Conservation (phyloP, 2,888 invertebrate genomes). For the Tinea trinotella region DNA sequence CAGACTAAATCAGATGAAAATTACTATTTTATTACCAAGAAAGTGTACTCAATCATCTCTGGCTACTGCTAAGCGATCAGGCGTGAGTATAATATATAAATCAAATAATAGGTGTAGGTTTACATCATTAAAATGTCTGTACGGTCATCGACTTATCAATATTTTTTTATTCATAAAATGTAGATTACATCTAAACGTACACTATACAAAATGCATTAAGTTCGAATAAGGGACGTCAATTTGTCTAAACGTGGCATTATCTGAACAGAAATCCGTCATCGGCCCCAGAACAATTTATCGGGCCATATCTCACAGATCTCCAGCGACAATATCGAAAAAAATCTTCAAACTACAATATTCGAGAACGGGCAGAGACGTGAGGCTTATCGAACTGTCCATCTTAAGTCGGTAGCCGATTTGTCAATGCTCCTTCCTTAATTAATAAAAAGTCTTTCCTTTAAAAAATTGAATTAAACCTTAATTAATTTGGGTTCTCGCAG, state of each 20-base stretch:
- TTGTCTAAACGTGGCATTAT: constrained; percentile 67
- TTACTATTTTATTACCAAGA: neutral
- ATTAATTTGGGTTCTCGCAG: constrained; percentile 53
- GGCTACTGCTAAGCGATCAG: neutral
- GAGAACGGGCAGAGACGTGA: constrained; percentile 18
- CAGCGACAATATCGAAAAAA: constrained; percentile 21
- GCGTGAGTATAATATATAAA: constrained; percentile 10
- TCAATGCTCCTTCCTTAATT: constrained; percentile 66
- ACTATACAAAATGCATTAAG: constrained; percentile 35
- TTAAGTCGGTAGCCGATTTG: constrained; percentile 62
- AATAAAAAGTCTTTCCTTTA: constrained; percentile 50
- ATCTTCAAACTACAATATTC: constrained; percentile 33
- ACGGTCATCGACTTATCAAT: constrained; percentile 15
- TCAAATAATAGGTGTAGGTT: constrained; percentile 7
- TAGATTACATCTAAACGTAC: constrained; percentile 18
- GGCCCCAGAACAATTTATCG: constrained; percentile 51
- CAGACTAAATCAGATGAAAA: neutral
- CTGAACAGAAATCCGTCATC: constrained; percentile 61
- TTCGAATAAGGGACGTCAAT: constrained; percentile 56
- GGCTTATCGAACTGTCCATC: constrained; percentile 59
- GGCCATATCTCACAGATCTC: constrained; percentile 54
- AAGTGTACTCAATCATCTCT: neutral
- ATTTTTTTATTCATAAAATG: constrained; percentile 13
- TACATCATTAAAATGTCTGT: constrained; percentile 12
- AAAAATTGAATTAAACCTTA: constrained; percentile 60